Percentiles rank a stretch among this genome's conserved stretches.
Conservation (phyloP, 2,888 invertebrate genomes). For the Lagria hirta region DNA sequence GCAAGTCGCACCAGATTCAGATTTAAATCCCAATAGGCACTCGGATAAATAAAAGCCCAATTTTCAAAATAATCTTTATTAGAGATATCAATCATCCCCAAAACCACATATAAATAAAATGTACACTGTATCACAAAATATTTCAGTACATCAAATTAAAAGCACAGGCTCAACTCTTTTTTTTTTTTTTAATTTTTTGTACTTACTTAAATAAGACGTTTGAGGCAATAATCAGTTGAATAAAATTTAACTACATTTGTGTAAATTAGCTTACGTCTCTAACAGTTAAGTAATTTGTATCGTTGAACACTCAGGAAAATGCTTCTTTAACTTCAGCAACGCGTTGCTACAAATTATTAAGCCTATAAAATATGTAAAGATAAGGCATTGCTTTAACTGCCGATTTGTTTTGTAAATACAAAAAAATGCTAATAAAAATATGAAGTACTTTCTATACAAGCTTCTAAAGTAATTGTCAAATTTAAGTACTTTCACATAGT, state of each 20-base stretch:
- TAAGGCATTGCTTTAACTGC: constrained; percentile 23
- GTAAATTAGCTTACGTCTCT: no score
- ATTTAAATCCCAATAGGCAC: no score
- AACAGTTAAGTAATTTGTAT: constrained; percentile 19
- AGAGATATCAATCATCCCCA: constrained; percentile 51
- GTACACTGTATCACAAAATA: constrained; percentile 54
- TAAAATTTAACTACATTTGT: constrained; percentile 5
- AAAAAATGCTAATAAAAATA: constrained; percentile 30
- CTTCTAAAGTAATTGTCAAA: constrained; percentile 17
- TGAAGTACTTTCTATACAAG: constrained; percentile 28
- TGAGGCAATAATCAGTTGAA: constrained; percentile 23
- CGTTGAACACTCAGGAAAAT: constrained; percentile 17
- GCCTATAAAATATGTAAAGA: constrained; percentile 21
- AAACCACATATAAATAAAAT: constrained; percentile 46
- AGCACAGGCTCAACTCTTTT: constrained; percentile 22
- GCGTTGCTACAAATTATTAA: constrained; percentile 15
- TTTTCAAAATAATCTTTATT: constrained; percentile 50
- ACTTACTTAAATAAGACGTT: constrained; percentile 28
- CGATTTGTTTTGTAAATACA: no score
- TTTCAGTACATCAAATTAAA: constrained; percentile 52
- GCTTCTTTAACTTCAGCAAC: constrained; percentile 6
- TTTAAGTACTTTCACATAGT: constrained; percentile 51
- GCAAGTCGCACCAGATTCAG: no score
- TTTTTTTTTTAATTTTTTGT: constrained; percentile 32
- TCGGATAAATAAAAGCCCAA: no score